A percentile compares a stretch with the other conserved stretches of the same genome.
phyloP scores from a whole-genome alignment of 2,888 invertebrate genomes.

The Xylota segnis region DNA sequence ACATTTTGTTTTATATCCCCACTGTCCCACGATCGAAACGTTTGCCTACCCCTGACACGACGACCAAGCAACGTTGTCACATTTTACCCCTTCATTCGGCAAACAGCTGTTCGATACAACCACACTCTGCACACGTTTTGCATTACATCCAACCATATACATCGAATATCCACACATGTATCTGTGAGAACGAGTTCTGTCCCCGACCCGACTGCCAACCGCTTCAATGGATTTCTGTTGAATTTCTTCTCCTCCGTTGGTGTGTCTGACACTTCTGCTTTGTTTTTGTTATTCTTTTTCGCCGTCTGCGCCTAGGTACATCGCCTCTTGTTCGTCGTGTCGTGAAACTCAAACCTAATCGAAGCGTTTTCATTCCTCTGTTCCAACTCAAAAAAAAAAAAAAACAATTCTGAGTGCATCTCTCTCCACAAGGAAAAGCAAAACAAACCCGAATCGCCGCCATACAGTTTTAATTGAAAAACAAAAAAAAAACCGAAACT shows the following conservation, averaged over 20 bases:
- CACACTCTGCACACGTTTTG: conserved; percentile 6
- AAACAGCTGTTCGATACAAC: conserved; percentile 42
- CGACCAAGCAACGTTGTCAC: conserved; percentile 39
- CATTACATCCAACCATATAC: not conserved
- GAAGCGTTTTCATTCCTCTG: conserved; percentile 47
- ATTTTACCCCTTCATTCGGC: not conserved
- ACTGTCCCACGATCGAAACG: conserved; percentile 14
- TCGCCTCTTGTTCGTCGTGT: conserved; percentile 45
- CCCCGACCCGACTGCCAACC: not conserved
- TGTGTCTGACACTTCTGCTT: conserved; percentile 40
- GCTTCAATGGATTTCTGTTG: conserved; percentile 25
- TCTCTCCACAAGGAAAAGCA: conserved; percentile 27
- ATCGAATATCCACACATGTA: not conserved
- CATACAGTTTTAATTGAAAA: conserved; percentile 7
- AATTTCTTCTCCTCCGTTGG: conserved; percentile 38
- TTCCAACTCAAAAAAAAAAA: conserved; percentile 50
- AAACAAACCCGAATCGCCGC: conserved; percentile 46
- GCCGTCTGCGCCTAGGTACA: conserved; percentile 27
- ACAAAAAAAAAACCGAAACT: conserved; percentile 2
- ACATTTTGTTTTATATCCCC: too few species aligned
- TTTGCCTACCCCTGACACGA: conserved; percentile 16
- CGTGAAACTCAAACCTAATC: conserved; percentile 20
- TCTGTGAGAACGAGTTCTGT: conserved; percentile 34
- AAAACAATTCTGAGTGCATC: conserved; percentile 61
- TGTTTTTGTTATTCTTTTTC: conserved; percentile 67